Evolutionary conservation across 1,140 invertebrate genomes (phyloP), one percentile per base, ranked within the genome.

Genomic region (Drosophila erecta): DNA sequence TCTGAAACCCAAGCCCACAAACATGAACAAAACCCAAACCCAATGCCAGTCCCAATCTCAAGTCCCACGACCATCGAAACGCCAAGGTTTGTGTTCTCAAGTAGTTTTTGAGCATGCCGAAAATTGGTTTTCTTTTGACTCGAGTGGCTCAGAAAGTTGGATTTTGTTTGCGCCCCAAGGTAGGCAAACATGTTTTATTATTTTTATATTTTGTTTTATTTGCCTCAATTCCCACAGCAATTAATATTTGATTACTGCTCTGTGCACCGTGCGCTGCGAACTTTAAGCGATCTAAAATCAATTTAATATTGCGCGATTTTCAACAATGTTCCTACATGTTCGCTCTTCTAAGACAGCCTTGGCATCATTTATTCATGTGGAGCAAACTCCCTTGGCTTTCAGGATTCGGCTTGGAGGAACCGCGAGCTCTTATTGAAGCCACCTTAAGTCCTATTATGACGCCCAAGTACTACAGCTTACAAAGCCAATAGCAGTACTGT

Each of bases 111-210:
- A 85, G 65, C 58, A 76, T 49, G 66, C 38, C 54, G 37, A 74
- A 87, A 87, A 86, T 87, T 79, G 83, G 55, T 79, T 87, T 76
- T 77, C 64, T 75, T 76, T 85, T 81, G 54, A 59, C 73, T 66
- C 59, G 61, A 81, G 61, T 74, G 61, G 56, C 47, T 74, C 41
- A 20, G 47, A 79, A 79, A 65, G 60, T 72, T 78, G 55, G 50
- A 37, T 71, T 65, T 64, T 65, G 43, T 58, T 74, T 44, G 44
- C 50, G 38, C 12, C 46, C 44, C 49, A 70, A 44, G 73, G 74
- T 30, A 69, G 40, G 47, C 56, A 58, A 56, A 58, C 38, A 83
- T 62, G 41, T 58, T 56, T 30, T 50, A 46, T 69, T 46, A 67
- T 69, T 69, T 67, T 55, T 70, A 30, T 62, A 22, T 44, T 38